A percentile compares a stretch with the other conserved stretches of the same genome.
phyloP scores from a whole-genome alignment of 2,888 invertebrate species.

The Pristionchus arcanus region DNA sequence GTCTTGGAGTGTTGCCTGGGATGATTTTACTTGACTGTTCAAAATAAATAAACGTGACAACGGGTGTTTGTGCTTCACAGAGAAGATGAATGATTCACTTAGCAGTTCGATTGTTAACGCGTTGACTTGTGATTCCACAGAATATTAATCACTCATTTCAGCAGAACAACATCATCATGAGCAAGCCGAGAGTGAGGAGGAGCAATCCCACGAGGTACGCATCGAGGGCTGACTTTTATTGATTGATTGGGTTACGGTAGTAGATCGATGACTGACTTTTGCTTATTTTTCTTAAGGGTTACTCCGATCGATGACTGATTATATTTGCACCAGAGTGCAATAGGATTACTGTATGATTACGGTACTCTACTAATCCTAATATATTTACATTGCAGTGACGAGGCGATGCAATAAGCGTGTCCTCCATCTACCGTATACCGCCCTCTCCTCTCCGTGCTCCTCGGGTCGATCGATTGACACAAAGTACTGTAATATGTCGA shows the following conservation, averaged over 20 bases:
- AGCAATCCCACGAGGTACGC: slow-evolving; percentile 40
- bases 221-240: slow-evolving; percentile 6
- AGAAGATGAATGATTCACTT: background rate
- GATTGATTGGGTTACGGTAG: background rate
- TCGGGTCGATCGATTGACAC: slow-evolving; percentile 47
- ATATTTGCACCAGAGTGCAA: no score
- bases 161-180: slow-evolving; percentile 42
- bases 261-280: no score
- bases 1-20: no score
- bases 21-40: no score
- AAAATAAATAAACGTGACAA: no score
- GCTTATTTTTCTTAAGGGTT: no score
- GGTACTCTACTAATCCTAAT: background rate
- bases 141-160: background rate
- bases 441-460: background rate
- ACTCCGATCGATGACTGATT: no score
- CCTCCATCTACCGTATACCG: background rate
- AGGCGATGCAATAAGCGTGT: slow-evolving; percentile 35
- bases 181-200: slow-evolving; percentile 43
- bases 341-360: no score
- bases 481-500: slow-evolving; percentile 43
- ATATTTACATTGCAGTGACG: background rate
- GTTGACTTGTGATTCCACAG: no score
- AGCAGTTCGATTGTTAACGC: background rate
- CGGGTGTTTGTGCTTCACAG: background rate